Conservation (phyloP, 2,797 vertebrate genomes). For the Gastrophryne carolinensis region DNA sequence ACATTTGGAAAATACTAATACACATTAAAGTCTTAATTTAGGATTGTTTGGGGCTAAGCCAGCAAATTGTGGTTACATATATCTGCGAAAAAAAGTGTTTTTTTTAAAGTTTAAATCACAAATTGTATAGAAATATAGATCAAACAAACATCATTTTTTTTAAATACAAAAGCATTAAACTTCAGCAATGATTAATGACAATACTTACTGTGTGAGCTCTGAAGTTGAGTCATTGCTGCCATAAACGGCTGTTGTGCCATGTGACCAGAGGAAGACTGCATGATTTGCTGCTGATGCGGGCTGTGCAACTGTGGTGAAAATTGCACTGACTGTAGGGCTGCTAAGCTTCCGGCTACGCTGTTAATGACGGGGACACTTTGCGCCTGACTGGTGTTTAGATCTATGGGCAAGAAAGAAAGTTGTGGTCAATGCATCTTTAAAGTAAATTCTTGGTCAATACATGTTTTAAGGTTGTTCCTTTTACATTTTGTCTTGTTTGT, state of each 20-base stretch:
- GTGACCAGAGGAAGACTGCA: conserved; percentile 88
- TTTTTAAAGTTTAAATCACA: too few relatives aligned
- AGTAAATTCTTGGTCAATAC: background rate
- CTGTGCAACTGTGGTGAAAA: conserved; percentile 94
- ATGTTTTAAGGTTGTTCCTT: too few relatives aligned
- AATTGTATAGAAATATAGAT: too few relatives aligned
- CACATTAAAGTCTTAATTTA: too few relatives aligned
- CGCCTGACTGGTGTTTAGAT: conserved; percentile 92
- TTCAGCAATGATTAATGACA: fast-evolving
- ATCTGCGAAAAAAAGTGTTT: too few relatives aligned
- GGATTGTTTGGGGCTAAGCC: too few relatives aligned
- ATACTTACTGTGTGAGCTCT: conserved; percentile 96
- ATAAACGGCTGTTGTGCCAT: conserved; percentile 97
- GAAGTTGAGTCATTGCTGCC: conserved; percentile 86
- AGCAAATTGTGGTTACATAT: too few relatives aligned
- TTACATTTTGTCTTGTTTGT: too few relatives aligned
- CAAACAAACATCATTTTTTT: too few relatives aligned
- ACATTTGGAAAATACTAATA: too few relatives aligned
- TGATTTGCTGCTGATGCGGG: conserved; percentile 91
- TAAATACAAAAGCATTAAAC: too few relatives aligned
- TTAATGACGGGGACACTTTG: conserved; percentile 97
- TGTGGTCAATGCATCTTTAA: background rate
- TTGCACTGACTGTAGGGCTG: conserved; percentile 91
- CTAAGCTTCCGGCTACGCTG: conserved; percentile 89
- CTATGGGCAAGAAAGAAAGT: conserved; percentile 67